Evolutionary conservation across 53 echinoderm and acorn worm genomes (phyloP), one percentile per base, ranked within the genome.

Genomic region (Patiria pectinifera): DNA sequence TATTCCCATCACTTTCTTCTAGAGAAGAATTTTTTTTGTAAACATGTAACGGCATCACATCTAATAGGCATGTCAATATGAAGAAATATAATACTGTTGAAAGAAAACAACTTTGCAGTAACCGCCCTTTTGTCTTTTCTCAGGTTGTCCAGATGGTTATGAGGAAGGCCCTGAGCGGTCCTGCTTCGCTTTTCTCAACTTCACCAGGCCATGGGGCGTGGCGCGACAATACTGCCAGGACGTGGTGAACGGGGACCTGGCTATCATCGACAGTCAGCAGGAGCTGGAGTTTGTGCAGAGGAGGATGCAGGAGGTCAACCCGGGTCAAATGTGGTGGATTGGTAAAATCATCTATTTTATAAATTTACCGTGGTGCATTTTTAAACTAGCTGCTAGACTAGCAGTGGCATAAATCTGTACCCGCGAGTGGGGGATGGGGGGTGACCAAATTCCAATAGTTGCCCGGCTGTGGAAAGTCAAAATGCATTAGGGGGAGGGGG

Each of bases 271-370:
- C 19, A 92, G 87, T 53, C 87, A 87, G n/a, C 85, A 84, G 15
- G 95, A 95, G 82, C 44, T 95, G 72, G 59, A 93, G 48, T 95
- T 82, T 76, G 78, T 95, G 2, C 46, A 88, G 61, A 89, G 69
- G 62, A 70, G 94, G 45, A 93, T 84, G 80, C 71, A 66, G 18
- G 92, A 92, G 76, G 70, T 91, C 48, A 60, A 84, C 85, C 92
- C 92, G 45, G 71, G 88, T 85, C 79, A 88, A 82, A 92, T 84
- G 48, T 95, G 95, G 95, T 95, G 95, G 95, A 78, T 95, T 61
- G 95, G 95, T 95, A 92, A 83, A 91, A 22, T 53, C 53, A 45
- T 9, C 23, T 0, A n/a, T 24, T 24, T 26, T 24, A 5, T n/a
- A 13, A 11, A 66, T 66, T 66, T 16, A 18, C 66, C 66, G 10